These are phyloP conservation scores for Drosophila parabipectinata DNA, from an alignment of 1,140 invertebrate genomes.

Conservation along the genomic window DNA sequence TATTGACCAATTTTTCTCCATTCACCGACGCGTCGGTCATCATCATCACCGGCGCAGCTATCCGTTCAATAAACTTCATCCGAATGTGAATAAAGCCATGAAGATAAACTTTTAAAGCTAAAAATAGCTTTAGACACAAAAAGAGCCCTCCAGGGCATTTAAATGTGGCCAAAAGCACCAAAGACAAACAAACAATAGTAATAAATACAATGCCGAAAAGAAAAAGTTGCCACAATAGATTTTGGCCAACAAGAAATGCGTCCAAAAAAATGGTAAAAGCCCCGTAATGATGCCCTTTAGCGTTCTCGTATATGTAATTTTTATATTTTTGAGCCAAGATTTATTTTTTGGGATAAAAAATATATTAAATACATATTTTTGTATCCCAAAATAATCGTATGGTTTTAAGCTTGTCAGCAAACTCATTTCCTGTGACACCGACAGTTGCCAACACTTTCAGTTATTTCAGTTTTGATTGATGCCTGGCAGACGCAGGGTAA, in stretches of 20 bases:
- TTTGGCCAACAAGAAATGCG: conserved; percentile 23
- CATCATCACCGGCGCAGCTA: conserved; percentile 19
- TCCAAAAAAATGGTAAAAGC: conserved; percentile 15
- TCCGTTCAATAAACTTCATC: conserved; percentile 55
- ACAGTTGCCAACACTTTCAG: neutral
- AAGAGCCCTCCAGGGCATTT: conserved; percentile 36
- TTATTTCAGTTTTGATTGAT: conserved; percentile 17
- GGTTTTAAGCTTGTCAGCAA: neutral
- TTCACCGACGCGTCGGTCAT: conserved; percentile 26
- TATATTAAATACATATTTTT: neutral
- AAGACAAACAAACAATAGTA: conserved; percentile 46
- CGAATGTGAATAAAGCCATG: conserved; percentile 24
- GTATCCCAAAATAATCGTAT: no score
- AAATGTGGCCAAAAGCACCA: conserved; percentile 42
- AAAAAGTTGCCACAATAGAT: conserved; percentile 41
- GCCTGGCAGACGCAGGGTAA: conserved; percentile 9
- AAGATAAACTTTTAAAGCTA: conserved; percentile 31
- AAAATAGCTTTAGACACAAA: conserved; percentile 37
- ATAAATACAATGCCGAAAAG: conserved; percentile 41
- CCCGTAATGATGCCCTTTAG: conserved; percentile 39
- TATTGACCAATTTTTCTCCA: conserved; percentile 48
- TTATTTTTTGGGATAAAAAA: neutral
- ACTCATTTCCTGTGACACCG: conserved; percentile 1
- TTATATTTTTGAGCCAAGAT: neutral
- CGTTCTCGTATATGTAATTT: neutral